Evolutionary conservation across 2,113 vertebrate genomes (phyloP), one percentile per base, ranked within the genome.

Genomic region (Rhagologus leucostigma): DNA sequence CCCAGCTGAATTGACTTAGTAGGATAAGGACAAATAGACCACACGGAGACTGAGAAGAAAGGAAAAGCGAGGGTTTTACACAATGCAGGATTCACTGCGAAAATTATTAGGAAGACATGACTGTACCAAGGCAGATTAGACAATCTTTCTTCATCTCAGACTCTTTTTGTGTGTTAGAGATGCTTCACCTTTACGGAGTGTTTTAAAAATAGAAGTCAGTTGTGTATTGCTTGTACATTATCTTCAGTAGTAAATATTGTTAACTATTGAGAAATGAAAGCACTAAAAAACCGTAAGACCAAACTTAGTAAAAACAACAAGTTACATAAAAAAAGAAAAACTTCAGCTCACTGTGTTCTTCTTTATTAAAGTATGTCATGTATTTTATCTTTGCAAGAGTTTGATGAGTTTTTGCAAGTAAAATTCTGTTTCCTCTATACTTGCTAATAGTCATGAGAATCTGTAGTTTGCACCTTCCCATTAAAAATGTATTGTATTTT

Each of bases 401-500:
- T 97, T 98, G 98, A 98, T 95, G 94, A 98, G 97, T 98, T 98
- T 98, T 98, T 98, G 98, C 98, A 98, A 98, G 98, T 98, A 98
- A 98, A 98, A 98, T 98, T 98, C 98, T 98, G 98, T 98, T 98
- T 98, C 98, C 98, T 98, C 97, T 98, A 97, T 98, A 98, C 98
- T 98, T 97, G 97, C 98, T 98, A 98, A 98, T 98, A 98, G 98
- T 98, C 98, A 98, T 98, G 98, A 98, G 98, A 98, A 98, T 98
- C 98, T 98, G 98, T 98, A 98, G 98, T 98, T 98, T 98, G 98
- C 98, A 98, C 98, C 98, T 98, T 98, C 97, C 97, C 98, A 98
- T 98, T 98, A 98, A 98, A 98, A 98, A 98, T 98, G 98, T 94
- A 98, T 98, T 98, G 98, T 98, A 98, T 98, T 98, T 98, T 98